These are phyloP conservation scores for Drosophila punjabiensis DNA, from an alignment of 1,140 invertebrate species.

Conservation along the genomic window DNA sequence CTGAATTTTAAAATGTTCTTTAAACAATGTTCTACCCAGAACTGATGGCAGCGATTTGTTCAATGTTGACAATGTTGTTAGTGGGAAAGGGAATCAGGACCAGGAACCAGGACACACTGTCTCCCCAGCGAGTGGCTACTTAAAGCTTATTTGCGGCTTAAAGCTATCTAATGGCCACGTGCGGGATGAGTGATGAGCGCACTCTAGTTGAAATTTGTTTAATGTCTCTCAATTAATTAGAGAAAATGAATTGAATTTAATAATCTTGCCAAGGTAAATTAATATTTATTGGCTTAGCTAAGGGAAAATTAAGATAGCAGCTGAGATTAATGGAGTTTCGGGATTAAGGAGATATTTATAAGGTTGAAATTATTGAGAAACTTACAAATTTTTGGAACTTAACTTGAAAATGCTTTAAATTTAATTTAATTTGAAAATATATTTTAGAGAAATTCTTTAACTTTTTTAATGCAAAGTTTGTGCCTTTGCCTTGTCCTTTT, in stretches of 20 bases:
- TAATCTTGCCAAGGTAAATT: conserved; percentile 18
- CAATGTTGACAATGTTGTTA: conserved; percentile 58
- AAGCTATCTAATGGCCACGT: conserved; percentile 35
- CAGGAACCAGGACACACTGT: not conserved
- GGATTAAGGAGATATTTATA: too few species aligned
- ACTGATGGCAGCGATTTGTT: conserved; percentile 80
- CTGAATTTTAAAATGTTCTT: conserved; percentile 81
- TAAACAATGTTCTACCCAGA: conserved; percentile 67
- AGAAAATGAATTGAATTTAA: conserved; percentile 29
- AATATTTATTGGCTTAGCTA: conserved; percentile 15
- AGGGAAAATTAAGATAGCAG: not conserved
- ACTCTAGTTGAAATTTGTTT: conserved; percentile 20
- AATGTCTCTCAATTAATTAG: conserved; percentile 33
- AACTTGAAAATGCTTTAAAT: not conserved
- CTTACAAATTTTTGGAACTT: not conserved
- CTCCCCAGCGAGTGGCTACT: conserved; percentile 30
- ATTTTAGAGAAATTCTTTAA: not conserved
- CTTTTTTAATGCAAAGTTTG: not conserved
- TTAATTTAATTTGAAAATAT: too few species aligned
- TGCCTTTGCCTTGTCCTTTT: not conserved
- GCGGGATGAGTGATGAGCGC: conserved; percentile 33
- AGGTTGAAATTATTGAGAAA: not conserved
- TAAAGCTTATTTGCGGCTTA: conserved; percentile 44
- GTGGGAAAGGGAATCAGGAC: not conserved
- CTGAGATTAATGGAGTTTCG: not conserved